Base-by-base conservation (phyloP, 2,797 vertebrate genomes). In the Halcyon badia region DNA sequence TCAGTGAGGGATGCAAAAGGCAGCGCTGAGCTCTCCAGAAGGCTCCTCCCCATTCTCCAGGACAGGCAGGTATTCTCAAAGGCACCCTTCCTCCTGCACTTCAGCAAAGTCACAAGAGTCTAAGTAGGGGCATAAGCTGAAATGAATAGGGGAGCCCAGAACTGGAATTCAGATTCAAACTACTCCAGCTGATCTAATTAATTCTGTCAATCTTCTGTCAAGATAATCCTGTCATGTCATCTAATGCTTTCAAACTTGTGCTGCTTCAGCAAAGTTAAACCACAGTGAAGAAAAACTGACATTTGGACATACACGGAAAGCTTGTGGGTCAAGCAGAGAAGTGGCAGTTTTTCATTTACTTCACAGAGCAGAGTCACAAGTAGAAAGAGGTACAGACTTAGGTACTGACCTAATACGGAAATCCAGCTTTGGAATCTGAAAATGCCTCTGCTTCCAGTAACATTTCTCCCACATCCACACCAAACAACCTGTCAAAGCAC, bases 191-290 rank as follows among this genome's bases (percentile, higher is more conserved):
- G 1, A 30, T 66, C 48, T 88, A 83, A 96, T 92, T 94, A 90
- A 92, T 89, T 79, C 81, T 93, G 73, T 79, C 89, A 92, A 25
- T 87, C 77, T 82, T 79, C 10, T 58, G 77, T 79, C 85, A 72
- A 10, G 70, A 4, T 2, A 88, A 93, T 76, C 58, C 46, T 56
- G 41, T 81, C 80, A 76, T 9, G 42, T 54, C 30, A 92, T 31
- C 62, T 51, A 91, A 65, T 3, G 7, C 60, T 83, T 92, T 83
- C 5, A 5, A 84, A 90, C 12, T 17, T 57, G 11, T 39, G 73
- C 51, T 90, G 41, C 42, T 84, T 87, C 83, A 76, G 89, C 80
- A 57, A 86, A 76, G 80, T 58, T n/a, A 86, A 86, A 76, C 14
- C 35, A 62, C 31, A 60, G 28, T 33, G 49, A 77, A 88, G 69